These are phyloP conservation scores for Spodoptera frugiperda DNA, from an alignment of 1,140 invertebrate genomes.

Conservation along the genomic window DNA sequence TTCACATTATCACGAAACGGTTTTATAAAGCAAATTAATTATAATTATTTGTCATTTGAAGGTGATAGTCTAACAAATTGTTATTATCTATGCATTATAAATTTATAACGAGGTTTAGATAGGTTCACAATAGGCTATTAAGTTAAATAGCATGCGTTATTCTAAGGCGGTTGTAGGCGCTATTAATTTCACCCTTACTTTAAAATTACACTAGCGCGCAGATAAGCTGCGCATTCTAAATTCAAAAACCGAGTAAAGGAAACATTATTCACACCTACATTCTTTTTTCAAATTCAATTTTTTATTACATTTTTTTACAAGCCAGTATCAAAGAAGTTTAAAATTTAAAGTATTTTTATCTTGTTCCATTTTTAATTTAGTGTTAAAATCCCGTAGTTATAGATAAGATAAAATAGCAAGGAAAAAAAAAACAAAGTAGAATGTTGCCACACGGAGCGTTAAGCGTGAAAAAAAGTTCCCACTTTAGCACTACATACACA, in stretches of 20 bases:
- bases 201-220: conserved; percentile 3
- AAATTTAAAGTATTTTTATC: not conserved
- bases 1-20: not conserved
- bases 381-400: conserved; percentile 7
- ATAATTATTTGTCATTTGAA: not conserved
- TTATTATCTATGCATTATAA: conserved; percentile 23
- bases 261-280: conserved; percentile 1
- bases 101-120: conserved; percentile 3
- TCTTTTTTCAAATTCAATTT: not conserved
- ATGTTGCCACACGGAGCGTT: conserved; percentile 31
- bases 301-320: conserved; percentile 2
- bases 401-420: conserved; percentile 31
- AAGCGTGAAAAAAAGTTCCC: conserved; percentile 41
- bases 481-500: conserved; percentile 50
- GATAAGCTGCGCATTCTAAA: conserved; percentile 2
- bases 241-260: not conserved
- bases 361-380: not conserved
- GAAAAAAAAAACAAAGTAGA: conserved; percentile 8
- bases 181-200: conserved; percentile 4
- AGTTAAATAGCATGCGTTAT: conserved; percentile 7
- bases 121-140: conserved; percentile 24
- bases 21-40: not conserved
- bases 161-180: not conserved
- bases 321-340: conserved; percentile 8
- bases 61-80: conserved; percentile 23